Conservation (phyloP, 2,113 vertebrate genomes). For the Clinocottus analis region DNA sequence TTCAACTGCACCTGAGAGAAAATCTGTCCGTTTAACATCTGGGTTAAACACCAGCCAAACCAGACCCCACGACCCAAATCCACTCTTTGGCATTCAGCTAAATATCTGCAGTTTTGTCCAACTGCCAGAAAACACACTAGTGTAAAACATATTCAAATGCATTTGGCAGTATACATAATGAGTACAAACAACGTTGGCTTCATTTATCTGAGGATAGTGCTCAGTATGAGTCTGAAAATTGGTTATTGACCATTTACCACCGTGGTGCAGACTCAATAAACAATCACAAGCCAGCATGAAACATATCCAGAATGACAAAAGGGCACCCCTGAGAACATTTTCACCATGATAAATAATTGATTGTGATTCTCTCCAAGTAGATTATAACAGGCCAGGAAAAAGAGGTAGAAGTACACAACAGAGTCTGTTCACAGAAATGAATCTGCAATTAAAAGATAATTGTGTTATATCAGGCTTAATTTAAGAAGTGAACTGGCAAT, state of each 20-base stretch:
- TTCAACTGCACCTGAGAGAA: constrained; percentile 32
- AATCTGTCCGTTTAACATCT: constrained; percentile 31
- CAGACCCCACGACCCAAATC: neutral
- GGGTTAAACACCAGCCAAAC: neutral
- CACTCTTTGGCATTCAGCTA: constrained; percentile 8
- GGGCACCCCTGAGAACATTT: constrained; percentile 19
- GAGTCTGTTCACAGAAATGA: neutral
- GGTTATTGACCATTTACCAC: constrained; percentile 48
- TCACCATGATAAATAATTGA: constrained; percentile 2
- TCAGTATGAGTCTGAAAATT: constrained; percentile 43
- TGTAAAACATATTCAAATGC: constrained; percentile 5
- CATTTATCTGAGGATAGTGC: constrained; percentile 28
- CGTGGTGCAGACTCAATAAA: constrained; percentile 9
- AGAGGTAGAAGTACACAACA: neutral
- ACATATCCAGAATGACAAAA: constrained; percentile 39
- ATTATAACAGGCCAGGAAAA: neutral
- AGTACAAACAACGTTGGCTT: constrained; percentile 33
- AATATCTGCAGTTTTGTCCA: neutral
- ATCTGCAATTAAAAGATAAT: neutral
- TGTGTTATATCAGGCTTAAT: neutral
- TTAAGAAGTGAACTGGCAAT: neutral
- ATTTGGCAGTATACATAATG: constrained; percentile 11
- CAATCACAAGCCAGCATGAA: constrained; percentile 43
- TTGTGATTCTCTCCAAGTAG: neutral
- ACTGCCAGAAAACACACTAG: constrained; percentile 4